These are phyloP conservation scores for Eilema sororculum DNA, from an alignment of 2,888 invertebrate genomes.

Conservation along the genomic window DNA sequence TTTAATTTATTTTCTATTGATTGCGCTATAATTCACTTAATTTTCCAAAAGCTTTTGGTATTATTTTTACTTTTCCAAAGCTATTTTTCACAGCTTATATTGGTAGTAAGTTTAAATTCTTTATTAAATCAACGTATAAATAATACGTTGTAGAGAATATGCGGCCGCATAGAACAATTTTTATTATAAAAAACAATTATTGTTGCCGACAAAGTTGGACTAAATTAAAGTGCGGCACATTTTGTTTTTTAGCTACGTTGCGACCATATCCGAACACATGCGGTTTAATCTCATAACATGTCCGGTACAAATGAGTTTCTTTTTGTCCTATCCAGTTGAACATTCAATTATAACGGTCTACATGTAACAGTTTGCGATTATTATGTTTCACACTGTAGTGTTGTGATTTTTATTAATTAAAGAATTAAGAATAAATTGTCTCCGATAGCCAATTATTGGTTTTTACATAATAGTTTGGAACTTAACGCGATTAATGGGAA, in stretches of 20 bases:
- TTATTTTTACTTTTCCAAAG: not conserved
- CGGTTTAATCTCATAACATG: constrained; percentile 64
- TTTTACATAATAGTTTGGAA: no score
- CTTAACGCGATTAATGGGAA: no score
- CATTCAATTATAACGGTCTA: constrained; percentile 62
- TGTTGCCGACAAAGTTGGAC: constrained; percentile 26
- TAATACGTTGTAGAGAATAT: no score
- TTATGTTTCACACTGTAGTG: not conserved
- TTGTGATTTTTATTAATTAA: not conserved
- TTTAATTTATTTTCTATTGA: not conserved
- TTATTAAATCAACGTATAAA: constrained; percentile 38
- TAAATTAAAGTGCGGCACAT: constrained; percentile 36
- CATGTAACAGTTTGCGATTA: constrained; percentile 30
- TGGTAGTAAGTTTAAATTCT: not conserved
- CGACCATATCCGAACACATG: constrained; percentile 25
- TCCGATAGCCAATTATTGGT: not conserved
- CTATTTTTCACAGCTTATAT: not conserved
- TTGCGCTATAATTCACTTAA: not conserved
- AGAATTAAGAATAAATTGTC: not conserved
- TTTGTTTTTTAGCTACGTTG: constrained; percentile 8
- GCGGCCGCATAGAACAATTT: not conserved
- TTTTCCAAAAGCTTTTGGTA: not conserved
- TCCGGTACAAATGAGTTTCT: constrained; percentile 63
- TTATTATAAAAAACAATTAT: constrained; percentile 14
- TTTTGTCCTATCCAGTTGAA: constrained; percentile 61